Conservation (phyloP, 2,113 vertebrate genomes). For the Tyrannus savana region DNA sequence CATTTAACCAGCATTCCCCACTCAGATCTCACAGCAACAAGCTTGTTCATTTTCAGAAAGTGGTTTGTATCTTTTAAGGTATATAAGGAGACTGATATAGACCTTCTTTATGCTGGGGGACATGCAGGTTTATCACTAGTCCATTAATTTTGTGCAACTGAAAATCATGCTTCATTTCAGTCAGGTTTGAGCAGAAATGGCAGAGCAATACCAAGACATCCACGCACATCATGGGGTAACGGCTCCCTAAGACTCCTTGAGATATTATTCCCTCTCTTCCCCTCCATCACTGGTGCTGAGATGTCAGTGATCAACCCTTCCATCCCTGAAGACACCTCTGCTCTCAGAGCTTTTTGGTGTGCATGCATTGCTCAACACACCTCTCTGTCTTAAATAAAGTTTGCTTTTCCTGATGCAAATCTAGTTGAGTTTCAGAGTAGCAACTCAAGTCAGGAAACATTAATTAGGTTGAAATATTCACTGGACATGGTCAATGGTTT, state of each 20-base stretch:
- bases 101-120: not conserved
- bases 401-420: not conserved
- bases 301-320: not conserved
- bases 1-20: not conserved
- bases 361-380: accelerated
- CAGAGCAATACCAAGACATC: not conserved
- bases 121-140: not conserved
- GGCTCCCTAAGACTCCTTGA: not conserved
- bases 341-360: not conserved
- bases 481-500: not conserved
- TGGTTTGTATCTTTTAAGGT: not conserved
- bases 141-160: not conserved
- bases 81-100: not conserved
- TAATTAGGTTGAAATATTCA: not conserved
- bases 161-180: not conserved
- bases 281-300: not conserved
- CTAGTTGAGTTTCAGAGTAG: not conserved
- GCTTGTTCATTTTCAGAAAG: not conserved
- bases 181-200: not conserved
- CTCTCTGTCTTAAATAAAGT: not conserved
- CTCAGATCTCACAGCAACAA: not conserved
- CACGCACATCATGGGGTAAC: not conserved
- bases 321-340: not conserved
- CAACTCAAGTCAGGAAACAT: not conserved
- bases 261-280: not conserved